These are phyloP conservation scores for Hemiscyllium ocellatum DNA, from an alignment of 2,113 vertebrate species.

Conservation along the genomic window DNA sequence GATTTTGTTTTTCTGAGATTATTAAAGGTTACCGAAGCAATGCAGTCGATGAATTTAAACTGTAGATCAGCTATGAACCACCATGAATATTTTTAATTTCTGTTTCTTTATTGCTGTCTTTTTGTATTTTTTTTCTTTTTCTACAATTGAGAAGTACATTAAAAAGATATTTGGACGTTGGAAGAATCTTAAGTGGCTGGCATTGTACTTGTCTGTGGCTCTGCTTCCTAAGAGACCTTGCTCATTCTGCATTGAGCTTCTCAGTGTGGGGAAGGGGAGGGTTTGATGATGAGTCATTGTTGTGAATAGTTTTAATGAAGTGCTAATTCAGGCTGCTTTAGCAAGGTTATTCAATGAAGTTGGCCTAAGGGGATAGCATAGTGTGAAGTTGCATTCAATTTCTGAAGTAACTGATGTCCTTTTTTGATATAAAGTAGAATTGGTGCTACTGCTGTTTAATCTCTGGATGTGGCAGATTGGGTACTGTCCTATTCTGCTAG, in stretches of 20 bases:
- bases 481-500: not conserved
- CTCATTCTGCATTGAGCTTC: not conserved
- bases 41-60: not conserved
- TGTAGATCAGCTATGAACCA: not conserved
- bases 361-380: constrained; percentile 26
- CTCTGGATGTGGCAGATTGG: not conserved
- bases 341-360: constrained; percentile 34
- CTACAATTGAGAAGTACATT: constrained; percentile 6
- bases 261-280: not conserved
- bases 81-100: constrained; percentile 2
- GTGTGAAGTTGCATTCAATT: constrained; percentile 11
- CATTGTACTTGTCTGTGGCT: not conserved
- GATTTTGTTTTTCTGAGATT: not conserved
- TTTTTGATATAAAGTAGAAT: not conserved
- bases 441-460: not conserved
- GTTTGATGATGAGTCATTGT: constrained; percentile 24
- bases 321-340: constrained; percentile 33
- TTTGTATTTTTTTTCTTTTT: not conserved
- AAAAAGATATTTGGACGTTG: constrained; percentile 27
- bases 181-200: constrained; percentile 13
- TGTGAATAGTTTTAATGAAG: constrained; percentile 36
- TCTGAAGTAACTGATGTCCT: constrained; percentile 29
- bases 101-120: constrained; percentile 1
- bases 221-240: not conserved
- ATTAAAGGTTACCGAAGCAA: not conserved